These are phyloP conservation scores for Ciona savignyi DNA, from an alignment of 23 tunicate species.

Conservation along the genomic window DNA sequence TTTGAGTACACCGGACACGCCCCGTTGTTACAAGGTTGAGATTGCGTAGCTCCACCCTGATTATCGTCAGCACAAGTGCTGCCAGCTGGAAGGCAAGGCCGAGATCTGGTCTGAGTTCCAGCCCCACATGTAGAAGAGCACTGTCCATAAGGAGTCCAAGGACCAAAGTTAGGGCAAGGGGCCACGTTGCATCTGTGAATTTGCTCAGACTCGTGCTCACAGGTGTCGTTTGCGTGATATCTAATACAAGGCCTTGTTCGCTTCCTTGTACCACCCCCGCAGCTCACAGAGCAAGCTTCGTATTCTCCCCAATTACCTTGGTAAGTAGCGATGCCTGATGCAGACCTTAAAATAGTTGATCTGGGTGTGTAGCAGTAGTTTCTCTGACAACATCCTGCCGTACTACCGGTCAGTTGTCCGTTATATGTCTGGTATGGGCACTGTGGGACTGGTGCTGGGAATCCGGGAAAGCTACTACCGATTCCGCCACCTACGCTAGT, in stretches of 20 bases:
- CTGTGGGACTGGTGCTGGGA: not conserved
- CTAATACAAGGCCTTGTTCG: constrained; percentile 1
- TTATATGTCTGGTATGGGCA: constrained; percentile 11
- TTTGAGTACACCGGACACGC: too few species aligned
- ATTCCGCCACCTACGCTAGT: too few species aligned
- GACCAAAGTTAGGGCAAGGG: too few species aligned
- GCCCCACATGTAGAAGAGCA: too few species aligned
- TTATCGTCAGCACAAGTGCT: too few species aligned
- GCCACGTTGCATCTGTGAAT: constrained; percentile 3
- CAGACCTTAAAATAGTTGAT: not conserved
- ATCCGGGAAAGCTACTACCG: too few species aligned
- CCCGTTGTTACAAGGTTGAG: too few species aligned
- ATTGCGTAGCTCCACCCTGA: too few species aligned
- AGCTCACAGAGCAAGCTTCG: not conserved
- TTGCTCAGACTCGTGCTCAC: constrained; percentile 1
- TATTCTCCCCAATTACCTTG: constrained; percentile 3
- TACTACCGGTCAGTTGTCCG: not conserved
- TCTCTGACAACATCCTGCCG: constrained; percentile 6
- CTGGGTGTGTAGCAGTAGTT: constrained; percentile 6
- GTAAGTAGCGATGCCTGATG: constrained; percentile 6
- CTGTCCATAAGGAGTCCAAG: too few species aligned
- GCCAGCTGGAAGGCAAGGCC: too few species aligned
- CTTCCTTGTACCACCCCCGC: constrained; percentile 10
- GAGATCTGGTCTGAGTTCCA: too few species aligned
- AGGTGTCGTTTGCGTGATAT: not conserved